Percentiles rank a stretch among this genome's conserved stretches.
These are phyloP conservation scores for Gonatopus flavifemur DNA, from an alignment of 1,140 invertebrate species.

Conservation along the genomic window DNA sequence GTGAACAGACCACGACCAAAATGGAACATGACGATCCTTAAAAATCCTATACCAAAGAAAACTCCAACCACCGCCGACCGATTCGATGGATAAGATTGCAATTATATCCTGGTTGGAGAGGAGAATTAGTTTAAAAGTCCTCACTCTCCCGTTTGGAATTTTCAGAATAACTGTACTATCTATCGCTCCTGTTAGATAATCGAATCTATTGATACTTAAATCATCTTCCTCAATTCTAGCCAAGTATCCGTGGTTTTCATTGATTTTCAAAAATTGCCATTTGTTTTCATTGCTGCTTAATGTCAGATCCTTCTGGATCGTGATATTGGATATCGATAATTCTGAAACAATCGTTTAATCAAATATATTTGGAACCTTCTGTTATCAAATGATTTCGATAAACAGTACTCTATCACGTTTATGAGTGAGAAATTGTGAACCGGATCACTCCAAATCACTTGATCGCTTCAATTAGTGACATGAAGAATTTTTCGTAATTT, in stretches of 20 bases:
- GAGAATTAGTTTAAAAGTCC: slow-evolving; percentile 23
- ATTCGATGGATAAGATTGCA: slow-evolving; percentile 29
- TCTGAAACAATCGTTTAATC: slow-evolving; percentile 24
- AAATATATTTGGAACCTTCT: neutral
- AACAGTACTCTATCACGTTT: neutral
- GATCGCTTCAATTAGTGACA: too few species aligned
- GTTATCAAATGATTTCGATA: neutral
- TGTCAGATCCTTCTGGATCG: slow-evolving; percentile 5
- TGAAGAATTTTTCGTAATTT: too few species aligned
- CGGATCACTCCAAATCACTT: too few species aligned
- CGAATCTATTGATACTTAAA: slow-evolving; percentile 18
- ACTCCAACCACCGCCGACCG: neutral
- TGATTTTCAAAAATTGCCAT: slow-evolving; percentile 23
- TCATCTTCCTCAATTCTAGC: slow-evolving; percentile 5
- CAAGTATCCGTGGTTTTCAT: slow-evolving; percentile 19
- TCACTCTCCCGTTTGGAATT: slow-evolving; percentile 10
- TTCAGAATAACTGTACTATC: neutral
- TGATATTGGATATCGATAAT: slow-evolving; percentile 28
- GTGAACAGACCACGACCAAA: slow-evolving; percentile 16
- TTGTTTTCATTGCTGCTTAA: slow-evolving; percentile 4
- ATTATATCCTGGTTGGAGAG: slow-evolving; percentile 1
- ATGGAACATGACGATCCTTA: slow-evolving; percentile 5
- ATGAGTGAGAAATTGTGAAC: neutral
- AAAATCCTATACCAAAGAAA: slow-evolving; percentile 30
- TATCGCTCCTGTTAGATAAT: neutral